phyloP scores from a whole-genome alignment of 2,113 vertebrate genomes.

The Platysteira castanea region DNA sequence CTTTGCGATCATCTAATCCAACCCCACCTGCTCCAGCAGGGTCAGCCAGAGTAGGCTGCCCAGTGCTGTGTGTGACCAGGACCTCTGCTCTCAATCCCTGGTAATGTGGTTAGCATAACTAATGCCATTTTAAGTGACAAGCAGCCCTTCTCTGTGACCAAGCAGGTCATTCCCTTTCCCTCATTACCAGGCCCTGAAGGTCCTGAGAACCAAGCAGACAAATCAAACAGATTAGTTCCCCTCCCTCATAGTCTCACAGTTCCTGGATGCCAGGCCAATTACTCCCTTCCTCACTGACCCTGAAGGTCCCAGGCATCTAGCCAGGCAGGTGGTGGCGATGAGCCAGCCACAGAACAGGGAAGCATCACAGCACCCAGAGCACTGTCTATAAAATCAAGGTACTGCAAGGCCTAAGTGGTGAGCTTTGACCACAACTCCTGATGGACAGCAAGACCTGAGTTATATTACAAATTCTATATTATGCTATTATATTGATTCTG shows the following conservation, averaged over 20 bases:
- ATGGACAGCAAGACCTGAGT: neutral
- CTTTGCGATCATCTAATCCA: neutral
- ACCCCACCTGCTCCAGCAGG: neutral
- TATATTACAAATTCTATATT: neutral
- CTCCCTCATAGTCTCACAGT: neutral
- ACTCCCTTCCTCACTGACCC: neutral
- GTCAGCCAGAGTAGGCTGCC: neutral
- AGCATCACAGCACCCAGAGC: neutral
- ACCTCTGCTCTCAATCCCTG: neutral
- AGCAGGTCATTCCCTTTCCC: neutral
- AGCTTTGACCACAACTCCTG: neutral
- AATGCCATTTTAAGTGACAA: neutral
- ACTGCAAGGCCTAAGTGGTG: neutral
- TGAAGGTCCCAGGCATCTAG: neutral
- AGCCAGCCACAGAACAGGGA: neutral
- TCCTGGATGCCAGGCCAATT: neutral
- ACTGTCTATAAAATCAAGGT: neutral
- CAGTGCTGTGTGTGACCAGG: neutral
- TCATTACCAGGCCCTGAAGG: neutral
- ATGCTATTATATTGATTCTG: neutral
- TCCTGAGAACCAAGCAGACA: neutral
- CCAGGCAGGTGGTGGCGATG: neutral
- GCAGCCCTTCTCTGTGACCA: neutral
- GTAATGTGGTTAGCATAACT: neutral
- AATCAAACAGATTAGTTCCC: neutral